Evolutionary conservation across 2,797 vertebrate genomes (phyloP).

Genomic region (Neomorphus geoffroyi): DNA sequence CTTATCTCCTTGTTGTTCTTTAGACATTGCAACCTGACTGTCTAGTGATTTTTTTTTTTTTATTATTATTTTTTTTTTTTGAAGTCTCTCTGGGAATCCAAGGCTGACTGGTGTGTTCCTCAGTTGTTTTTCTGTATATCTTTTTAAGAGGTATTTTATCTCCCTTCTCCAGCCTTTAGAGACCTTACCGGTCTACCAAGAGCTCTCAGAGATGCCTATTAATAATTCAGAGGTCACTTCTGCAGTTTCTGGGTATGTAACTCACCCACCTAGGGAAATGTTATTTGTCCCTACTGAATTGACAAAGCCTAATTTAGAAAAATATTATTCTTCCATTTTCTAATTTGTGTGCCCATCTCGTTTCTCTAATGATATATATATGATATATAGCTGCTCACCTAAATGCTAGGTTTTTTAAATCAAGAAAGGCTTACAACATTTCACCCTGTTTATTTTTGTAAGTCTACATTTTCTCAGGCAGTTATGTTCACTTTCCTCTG

Average conservation of each 20-base stretch:
- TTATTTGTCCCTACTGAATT: neutral
- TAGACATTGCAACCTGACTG: neutral
- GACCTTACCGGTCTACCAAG: neutral
- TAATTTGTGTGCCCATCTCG: neutral
- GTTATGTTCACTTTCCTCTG: neutral
- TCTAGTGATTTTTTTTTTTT: neutral
- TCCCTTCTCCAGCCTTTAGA: neutral
- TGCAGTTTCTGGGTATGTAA: neutral
- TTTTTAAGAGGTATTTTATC: conserved; percentile 3
- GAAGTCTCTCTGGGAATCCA: neutral
- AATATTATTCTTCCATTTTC: neutral
- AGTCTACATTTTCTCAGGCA: neutral
- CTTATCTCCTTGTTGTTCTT: neutral
- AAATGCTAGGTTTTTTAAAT: neutral
- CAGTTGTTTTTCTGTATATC: neutral
- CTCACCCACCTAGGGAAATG: neutral
- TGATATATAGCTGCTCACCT: neutral
- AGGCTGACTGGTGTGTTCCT: neutral
- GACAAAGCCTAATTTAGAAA: neutral
- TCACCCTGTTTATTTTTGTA: neutral
- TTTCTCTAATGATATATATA: neutral
- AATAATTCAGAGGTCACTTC: neutral
- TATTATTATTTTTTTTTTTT: conserved; percentile 17
- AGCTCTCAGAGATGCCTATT: neutral
- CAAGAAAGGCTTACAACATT: neutral